A percentile compares a stretch with the other conserved stretches of the same genome.
phyloP scores from a whole-genome alignment of 2,888 invertebrate species.

The Andricus quercusramuli region DNA sequence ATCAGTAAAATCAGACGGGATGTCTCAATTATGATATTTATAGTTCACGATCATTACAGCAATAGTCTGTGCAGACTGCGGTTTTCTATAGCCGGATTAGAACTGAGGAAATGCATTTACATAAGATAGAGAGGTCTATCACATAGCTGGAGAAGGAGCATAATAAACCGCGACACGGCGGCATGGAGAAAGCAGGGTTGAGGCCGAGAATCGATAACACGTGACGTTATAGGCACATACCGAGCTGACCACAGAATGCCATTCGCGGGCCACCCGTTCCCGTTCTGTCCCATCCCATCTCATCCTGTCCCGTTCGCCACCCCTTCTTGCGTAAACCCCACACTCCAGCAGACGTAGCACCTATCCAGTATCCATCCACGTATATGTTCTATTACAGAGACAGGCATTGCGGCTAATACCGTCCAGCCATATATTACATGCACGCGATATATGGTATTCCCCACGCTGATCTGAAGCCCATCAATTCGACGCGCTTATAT shows the following conservation, averaged over 20 bases:
- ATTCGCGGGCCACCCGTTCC: constrained; percentile 68
- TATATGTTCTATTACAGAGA: constrained; percentile 67
- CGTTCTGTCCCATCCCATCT: constrained; percentile 48
- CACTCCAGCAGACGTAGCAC: constrained; percentile 44
- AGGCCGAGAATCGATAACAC: constrained; percentile 74
- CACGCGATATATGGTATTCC: constrained; percentile 66
- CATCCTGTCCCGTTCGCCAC: constrained; percentile 49
- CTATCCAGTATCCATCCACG: constrained; percentile 44
- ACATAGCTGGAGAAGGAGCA: constrained; percentile 57
- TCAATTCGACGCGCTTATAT: constrained; percentile 44
- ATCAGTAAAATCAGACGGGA: neutral
- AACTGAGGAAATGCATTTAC: neutral
- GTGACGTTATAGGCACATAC: constrained; percentile 74
- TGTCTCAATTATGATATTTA: neutral
- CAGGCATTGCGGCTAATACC: constrained; percentile 73
- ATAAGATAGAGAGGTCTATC: constrained; percentile 49
- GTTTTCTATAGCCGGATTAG: neutral
- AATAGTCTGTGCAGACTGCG: neutral
- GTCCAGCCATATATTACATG: constrained; percentile 72
- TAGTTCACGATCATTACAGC: neutral
- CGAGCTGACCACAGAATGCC: constrained; percentile 76
- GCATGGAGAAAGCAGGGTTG: constrained; percentile 56
- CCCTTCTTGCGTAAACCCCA: constrained; percentile 51
- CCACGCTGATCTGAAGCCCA: constrained; percentile 52
- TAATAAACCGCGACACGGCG: constrained; percentile 51